Evolutionary conservation across 2,888 invertebrate genomes (phyloP).

Genomic region (Ichneumoninae sp.): DNA sequence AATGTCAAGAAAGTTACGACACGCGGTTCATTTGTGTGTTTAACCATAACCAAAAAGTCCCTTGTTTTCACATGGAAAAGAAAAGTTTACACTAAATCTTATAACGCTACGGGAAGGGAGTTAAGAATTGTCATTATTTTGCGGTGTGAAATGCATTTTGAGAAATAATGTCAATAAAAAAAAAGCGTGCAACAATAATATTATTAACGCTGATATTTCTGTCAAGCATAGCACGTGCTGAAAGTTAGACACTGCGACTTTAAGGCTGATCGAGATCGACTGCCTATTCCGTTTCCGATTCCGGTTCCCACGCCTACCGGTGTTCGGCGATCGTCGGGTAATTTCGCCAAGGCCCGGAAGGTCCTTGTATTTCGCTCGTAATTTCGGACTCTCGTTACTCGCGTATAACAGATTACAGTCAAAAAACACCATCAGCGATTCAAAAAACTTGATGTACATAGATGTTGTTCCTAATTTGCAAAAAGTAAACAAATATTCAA

Average conservation of each 20-base stretch:
- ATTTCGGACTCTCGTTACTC: too few species aligned
- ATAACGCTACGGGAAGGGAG: neutral
- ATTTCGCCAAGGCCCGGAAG: too few species aligned
- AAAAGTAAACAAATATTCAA: too few species aligned
- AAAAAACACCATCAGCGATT: too few species aligned
- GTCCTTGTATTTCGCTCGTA: too few species aligned
- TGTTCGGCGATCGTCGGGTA: too few species aligned
- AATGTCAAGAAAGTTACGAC: neutral
- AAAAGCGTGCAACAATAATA: neutral
- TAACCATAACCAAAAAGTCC: neutral
- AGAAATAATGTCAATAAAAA: neutral
- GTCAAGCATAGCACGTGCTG: constrained; percentile 1
- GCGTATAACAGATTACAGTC: too few species aligned
- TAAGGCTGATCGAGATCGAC: too few species aligned
- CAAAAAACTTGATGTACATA: too few species aligned
- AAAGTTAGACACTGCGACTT: neutral
- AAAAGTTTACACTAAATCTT: neutral
- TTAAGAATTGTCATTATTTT: neutral
- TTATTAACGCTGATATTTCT: neutral
- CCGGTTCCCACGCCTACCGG: too few species aligned
- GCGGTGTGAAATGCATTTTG: neutral
- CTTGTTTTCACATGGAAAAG: neutral
- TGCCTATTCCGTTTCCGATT: too few species aligned
- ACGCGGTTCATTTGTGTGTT: neutral
- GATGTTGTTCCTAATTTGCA: too few species aligned